Base-by-base conservation (phyloP, 1,140 invertebrate genomes). In the Diabrotica virgifera region DNA sequence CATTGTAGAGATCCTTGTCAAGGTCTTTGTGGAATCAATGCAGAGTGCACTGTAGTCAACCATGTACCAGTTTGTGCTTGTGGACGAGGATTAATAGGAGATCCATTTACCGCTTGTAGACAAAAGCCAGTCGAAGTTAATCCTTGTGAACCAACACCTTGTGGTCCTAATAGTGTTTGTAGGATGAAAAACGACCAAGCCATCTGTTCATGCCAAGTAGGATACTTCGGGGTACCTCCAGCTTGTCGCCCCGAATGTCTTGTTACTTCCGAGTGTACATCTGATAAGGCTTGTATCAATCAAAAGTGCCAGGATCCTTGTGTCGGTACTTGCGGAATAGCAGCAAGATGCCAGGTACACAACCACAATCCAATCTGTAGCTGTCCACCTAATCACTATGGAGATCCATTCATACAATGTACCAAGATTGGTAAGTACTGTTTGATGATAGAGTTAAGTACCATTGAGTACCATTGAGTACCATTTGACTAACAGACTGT, bases 291-390 rank as follows among this genome's bases (percentile, higher is more conserved):
- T 52, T 94, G 92, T 70, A 90, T 94, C 59, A 85, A 88, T 66
- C 86, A 89, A 69, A 93, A 91, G 76, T 94, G 92, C 75, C 82
- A 82, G 58, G 91, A 94, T 81, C 93, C 93, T 6, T 96, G 93
- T 70, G 81, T 85, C 11, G 88, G 88, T 55, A 88, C 87, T 7
- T 95, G 92, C 76, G 92, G 92, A 5, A 80, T 88, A 10, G 87
- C 91, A 71, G 90, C 92, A 37, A 80, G 87, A 40, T 95, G 92
- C 66, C 86, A 89, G 72, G 90, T 93, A 0, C 84, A 88, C 59
- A 90, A 91, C 72, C 93, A 95, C 74, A 92, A 92, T 77, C 91
- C 92, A 0, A 90, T 93, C 56, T 95, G 93, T 69, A 90, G 87
- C 60, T 95, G 93, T 77, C 86, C 89, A 59, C 83, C 85, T 40